These are phyloP conservation scores for Catostomus latipinnis DNA, from an alignment of 2,797 vertebrate species.

Conservation along the genomic window DNA sequence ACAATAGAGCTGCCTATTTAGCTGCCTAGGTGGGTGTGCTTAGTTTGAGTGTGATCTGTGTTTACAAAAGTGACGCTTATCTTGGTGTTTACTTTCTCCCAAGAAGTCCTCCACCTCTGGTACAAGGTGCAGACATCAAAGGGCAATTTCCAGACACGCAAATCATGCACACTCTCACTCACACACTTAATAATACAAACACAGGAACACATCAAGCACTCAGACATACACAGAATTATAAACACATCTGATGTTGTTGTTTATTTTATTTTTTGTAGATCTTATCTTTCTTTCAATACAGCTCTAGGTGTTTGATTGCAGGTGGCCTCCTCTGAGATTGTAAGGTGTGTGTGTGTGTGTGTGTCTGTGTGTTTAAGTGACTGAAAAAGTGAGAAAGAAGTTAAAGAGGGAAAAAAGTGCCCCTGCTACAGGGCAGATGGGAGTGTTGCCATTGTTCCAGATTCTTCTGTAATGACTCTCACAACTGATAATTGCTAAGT, in stretches of 20 bases:
- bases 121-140: slow-evolving; percentile 56
- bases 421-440: slow-evolving; percentile 62
- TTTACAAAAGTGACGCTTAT: slow-evolving; percentile 46
- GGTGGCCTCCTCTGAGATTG: slow-evolving; percentile 4
- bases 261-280: slow-evolving; percentile 15
- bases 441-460: slow-evolving; percentile 70
- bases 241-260: slow-evolving; percentile 4
- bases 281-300: slow-evolving; percentile 20
- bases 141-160: slow-evolving; percentile 37
- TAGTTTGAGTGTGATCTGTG: slow-evolving; percentile 35
- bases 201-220: slow-evolving; percentile 49
- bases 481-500: slow-evolving; percentile 67
- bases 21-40: slow-evolving; percentile 27
- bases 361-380: not conserved
- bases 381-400: slow-evolving; percentile 28
- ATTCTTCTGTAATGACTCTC: slow-evolving; percentile 79
- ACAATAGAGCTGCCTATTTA: slow-evolving; percentile 5
- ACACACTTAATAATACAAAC: slow-evolving; percentile 15
- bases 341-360: too few relatives aligned
- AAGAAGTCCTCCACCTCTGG: slow-evolving; percentile 51
- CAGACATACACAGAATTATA: slow-evolving; percentile 24
- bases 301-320: slow-evolving; percentile 37
- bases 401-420: slow-evolving; percentile 23
- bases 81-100: slow-evolving; percentile 35
- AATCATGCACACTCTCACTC: slow-evolving; percentile 21